phyloP scores from a whole-genome alignment of 1,140 invertebrate genomes.

The Trigoniulus corallinus region DNA sequence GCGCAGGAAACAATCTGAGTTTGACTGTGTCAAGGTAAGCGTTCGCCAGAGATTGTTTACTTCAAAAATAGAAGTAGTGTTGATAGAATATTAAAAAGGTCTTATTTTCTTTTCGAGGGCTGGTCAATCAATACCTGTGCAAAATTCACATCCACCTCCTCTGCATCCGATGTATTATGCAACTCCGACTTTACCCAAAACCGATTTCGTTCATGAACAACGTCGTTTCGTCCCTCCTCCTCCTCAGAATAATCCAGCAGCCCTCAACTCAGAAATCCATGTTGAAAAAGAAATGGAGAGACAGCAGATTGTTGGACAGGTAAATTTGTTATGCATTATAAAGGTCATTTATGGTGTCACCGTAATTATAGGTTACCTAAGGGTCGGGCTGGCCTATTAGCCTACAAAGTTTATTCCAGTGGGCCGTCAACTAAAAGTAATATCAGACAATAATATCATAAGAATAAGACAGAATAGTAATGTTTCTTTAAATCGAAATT shows the following conservation, averaged over 20 bases:
- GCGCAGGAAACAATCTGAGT: slow-evolving; percentile 41
- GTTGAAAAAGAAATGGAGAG: slow-evolving; percentile 10
- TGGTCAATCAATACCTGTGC: no score
- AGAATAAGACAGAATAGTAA: no score
- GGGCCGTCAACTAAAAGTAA: no score
- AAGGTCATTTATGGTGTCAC: not conserved
- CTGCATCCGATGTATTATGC: not conserved
- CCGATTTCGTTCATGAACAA: no score
- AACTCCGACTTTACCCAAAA: not conserved
- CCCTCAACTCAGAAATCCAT: slow-evolving; percentile 3
- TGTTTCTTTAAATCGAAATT: no score
- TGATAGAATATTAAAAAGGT: not conserved
- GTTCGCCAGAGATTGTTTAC: no score
- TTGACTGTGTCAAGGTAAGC: slow-evolving; percentile 40
- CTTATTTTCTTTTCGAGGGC: no score
- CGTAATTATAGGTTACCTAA: no score
- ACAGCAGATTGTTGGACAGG: slow-evolving; percentile 9
- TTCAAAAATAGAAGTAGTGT: no score
- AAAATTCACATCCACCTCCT: not conserved
- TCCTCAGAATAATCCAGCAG: slow-evolving; percentile 4
- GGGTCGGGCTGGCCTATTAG: no score
- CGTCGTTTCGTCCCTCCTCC: slow-evolving; percentile 5
- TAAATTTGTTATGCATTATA: not conserved
- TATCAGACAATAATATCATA: no score
- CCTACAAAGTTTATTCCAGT: no score